phyloP scores from a whole-genome alignment of 2,888 invertebrate species.

The Hydraecia micacea region DNA sequence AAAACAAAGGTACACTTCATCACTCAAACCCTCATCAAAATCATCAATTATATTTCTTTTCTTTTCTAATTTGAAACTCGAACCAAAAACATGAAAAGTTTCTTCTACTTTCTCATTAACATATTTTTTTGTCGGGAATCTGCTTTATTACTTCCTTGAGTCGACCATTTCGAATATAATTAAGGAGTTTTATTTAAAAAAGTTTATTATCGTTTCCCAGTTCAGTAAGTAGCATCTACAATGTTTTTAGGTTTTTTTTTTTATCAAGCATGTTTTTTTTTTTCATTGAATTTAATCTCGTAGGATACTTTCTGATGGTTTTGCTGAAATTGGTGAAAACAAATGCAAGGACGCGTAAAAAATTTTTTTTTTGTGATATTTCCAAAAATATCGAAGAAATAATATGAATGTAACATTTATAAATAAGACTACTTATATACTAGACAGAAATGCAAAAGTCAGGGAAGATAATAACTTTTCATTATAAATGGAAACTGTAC shows the following conservation, averaged over 20 bases:
- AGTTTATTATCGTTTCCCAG: slow-evolving; percentile 39
- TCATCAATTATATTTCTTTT: slow-evolving; percentile 26
- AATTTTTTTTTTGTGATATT: neutral
- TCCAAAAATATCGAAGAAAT: neutral
- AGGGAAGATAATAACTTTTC: neutral
- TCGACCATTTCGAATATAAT: slow-evolving; percentile 36
- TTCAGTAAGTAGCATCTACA: neutral
- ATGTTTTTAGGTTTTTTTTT: slow-evolving; percentile 1
- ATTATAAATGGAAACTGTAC: neutral
- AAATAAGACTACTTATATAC: neutral
- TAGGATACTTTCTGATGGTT: neutral
- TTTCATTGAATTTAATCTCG: neutral
- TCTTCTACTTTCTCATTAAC: slow-evolving; percentile 17
- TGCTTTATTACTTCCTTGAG: slow-evolving; percentile 37
- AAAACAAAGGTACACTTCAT: slow-evolving; percentile 8
- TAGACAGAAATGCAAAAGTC: neutral
- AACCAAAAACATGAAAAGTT: slow-evolving; percentile 38
- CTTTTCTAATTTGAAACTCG: slow-evolving; percentile 35
- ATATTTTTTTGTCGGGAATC: slow-evolving; percentile 8
- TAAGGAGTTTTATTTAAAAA: slow-evolving; percentile 31
- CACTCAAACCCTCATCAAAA: slow-evolving; percentile 19
- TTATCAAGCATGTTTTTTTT: neutral
- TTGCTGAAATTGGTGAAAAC: neutral
- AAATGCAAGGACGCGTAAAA: neutral
- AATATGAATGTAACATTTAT: neutral